Conservation (phyloP, 53 echinoderm and acorn worm species). For the Crossaster papposus region DNA sequence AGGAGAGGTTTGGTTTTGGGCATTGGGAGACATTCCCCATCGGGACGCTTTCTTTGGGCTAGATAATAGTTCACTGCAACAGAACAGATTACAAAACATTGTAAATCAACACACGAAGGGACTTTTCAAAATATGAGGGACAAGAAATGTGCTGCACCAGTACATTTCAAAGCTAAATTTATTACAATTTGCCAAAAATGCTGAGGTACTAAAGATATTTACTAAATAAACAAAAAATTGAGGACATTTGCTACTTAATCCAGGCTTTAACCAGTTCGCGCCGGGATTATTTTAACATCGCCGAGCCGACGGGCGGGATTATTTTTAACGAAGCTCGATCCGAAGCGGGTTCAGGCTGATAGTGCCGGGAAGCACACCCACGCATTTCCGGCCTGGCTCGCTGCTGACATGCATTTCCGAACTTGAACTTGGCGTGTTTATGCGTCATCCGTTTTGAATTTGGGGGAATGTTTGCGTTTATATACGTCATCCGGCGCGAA, state of each 20-base stretch:
- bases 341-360: no score
- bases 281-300: no score
- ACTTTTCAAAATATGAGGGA: neutral
- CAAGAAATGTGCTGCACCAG: neutral
- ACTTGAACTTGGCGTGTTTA: no score
- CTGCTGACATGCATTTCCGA: no score
- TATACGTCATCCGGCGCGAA: no score
- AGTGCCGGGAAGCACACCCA: no score
- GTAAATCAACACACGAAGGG: neutral
- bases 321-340: no score
- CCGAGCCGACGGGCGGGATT: no score
- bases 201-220: neutral
- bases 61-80: conserved; percentile 41
- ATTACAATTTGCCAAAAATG: neutral
- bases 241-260: neutral
- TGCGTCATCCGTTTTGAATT: no score
- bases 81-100: neutral
- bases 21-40: conserved; percentile 37
- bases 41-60: conserved; percentile 47
- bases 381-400: no score
- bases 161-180: neutral
- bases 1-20: neutral
- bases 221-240: neutral
- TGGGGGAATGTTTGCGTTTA: no score
- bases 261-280: no score